Percentiles rank a stretch among this genome's conserved stretches.
These are phyloP conservation scores for Exocentrus adspersus DNA, from an alignment of 2,888 invertebrate genomes.

Conservation along the genomic window DNA sequence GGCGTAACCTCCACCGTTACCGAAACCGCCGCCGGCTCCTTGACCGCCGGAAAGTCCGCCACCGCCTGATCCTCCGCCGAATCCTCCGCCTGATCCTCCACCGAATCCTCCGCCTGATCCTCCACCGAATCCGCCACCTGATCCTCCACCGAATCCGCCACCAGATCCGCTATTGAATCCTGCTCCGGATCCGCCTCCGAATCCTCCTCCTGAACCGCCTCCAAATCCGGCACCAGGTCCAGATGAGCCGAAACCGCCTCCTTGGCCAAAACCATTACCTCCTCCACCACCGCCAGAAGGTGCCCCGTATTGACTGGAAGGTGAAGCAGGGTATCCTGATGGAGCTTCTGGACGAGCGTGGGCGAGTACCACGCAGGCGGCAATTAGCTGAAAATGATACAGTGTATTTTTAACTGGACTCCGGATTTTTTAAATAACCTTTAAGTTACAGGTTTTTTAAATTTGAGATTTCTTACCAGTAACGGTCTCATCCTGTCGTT, in stretches of 20 bases:
- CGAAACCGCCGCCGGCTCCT: conserved; percentile 51
- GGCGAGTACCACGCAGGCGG: conserved; percentile 8
- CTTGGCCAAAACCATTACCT: neutral
- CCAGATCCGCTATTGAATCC: conserved; percentile 4
- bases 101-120: conserved; percentile 11
- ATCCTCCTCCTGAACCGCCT: conserved; percentile 4
- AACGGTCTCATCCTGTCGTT: conserved; percentile 8
- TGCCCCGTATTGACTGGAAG: conserved; percentile 13
- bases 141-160: neutral
- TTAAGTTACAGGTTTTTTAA: too few species aligned
- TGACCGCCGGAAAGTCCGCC: neutral
- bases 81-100: conserved; percentile 13
- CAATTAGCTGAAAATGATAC: conserved; percentile 8
- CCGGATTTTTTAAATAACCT: too few species aligned
- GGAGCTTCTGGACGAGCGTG: conserved; percentile 12
- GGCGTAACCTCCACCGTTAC: conserved; percentile 61
- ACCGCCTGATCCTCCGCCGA: neutral
- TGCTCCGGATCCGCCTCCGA: neutral
- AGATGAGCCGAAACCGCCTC: neutral
- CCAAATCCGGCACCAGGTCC: conserved; percentile 5
- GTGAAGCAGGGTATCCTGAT: conserved; percentile 13
- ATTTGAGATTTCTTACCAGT: conserved; percentile 18
- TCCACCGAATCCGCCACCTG: conserved; percentile 6
- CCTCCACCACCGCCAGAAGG: conserved; percentile 2
- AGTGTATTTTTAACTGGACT: neutral